Evolutionary conservation across 1,140 invertebrate species (phyloP), one percentile per base, ranked within the genome.

Genomic region (Eurosta solidaginis): DNA sequence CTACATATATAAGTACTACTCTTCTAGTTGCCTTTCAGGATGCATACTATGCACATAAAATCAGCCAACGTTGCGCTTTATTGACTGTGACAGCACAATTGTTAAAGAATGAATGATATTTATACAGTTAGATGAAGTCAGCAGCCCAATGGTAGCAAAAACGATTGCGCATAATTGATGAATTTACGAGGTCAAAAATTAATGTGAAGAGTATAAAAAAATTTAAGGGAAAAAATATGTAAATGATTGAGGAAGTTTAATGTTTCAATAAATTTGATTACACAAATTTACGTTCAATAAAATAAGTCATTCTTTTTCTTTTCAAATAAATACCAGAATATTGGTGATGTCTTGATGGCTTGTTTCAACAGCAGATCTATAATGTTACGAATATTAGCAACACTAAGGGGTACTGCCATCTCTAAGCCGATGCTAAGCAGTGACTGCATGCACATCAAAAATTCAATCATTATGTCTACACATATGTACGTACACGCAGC

Each of bases 81-180:
- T 68, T 68, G 59, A 68, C 59, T 68, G 59, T 68, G 59, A 68
- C 59, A 68, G 59, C 59, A 68, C 59, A 68, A 68, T 68, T 68
- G 59, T 42, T 22, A n/a, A n/a, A n/a, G n/a, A 68, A 33, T 68
- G 59, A 68, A 68, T 68, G 59, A 40, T 68, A 68, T 68, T 68
- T 68, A 68, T 68, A 68, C 59, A 68, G 59, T 68, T 68, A 68
- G 59, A 68, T 68, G 29, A 33, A 68, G 59, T 68, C 59, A 68
- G 59, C 59, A 68, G 59, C 22, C n/a, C n/a, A 68, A 36, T 59
- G 54, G 54, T 29, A 59, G 50, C 50, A 25, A 47, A 47, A 59
- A 59, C 22, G 59, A 68, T 68, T 68, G 59, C 59, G 59, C 59
- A 42, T 68, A 68, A 68, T 68, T 68, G 59, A 68, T 68, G 59